Percentiles rank a stretch among this genome's conserved stretches.
Evolutionary conservation across 2,888 invertebrate species (phyloP).

Genomic region (Cynaeus angustus): DNA sequence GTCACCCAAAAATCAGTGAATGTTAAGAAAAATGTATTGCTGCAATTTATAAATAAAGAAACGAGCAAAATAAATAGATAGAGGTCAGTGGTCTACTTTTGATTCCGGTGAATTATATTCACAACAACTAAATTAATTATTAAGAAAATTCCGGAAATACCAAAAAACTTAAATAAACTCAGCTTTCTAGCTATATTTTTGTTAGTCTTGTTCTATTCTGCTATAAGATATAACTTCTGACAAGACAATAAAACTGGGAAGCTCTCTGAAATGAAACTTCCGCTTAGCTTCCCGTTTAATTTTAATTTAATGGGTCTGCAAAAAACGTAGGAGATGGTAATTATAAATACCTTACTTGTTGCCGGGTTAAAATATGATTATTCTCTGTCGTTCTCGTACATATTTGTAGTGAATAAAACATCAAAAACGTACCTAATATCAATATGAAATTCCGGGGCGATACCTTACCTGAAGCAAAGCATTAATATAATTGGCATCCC

Average conservation of each 20-base stretch:
- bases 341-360: constrained; percentile 40
- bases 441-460: constrained; percentile 35
- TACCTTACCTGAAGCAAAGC: constrained; percentile 5
- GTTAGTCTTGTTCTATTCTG: no score
- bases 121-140: no score
- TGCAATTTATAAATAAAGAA: no score
- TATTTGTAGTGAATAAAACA: constrained; percentile 10
- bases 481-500: constrained; percentile 42
- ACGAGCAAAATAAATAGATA: no score
- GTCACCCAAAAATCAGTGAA: constrained; percentile 22
- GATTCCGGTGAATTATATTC: no score
- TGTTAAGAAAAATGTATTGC: no score
- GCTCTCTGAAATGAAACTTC: constrained; percentile 22
- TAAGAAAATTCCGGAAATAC: no score
- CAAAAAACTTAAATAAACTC: no score
- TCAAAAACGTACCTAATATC: constrained; percentile 2
- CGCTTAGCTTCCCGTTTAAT: constrained; percentile 26
- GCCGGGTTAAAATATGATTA: constrained; percentile 7
- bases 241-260: constrained; percentile 11
- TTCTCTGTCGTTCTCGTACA: background rate
- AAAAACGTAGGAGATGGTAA: constrained; percentile 22
- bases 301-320: constrained; percentile 24
- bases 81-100: no score
- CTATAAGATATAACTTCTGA: background rate
- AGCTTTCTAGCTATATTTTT: background rate